phyloP scores from a whole-genome alignment of 2,113 vertebrate genomes.

The Toxotes chatareus region DNA sequence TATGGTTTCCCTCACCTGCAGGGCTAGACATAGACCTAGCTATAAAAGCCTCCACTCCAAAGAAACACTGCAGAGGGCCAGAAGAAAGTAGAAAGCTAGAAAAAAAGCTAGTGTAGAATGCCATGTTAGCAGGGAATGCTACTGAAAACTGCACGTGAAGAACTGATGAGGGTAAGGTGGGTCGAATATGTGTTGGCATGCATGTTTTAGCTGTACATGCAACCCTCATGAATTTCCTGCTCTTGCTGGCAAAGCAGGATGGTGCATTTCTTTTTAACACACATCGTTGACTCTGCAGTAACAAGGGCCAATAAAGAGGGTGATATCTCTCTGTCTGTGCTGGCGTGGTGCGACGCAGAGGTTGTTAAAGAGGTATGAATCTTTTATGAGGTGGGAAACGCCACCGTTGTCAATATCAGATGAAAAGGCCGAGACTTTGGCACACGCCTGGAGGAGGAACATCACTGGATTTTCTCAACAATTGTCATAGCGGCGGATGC shows the following conservation, averaged over 20 bases:
- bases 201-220: slow-evolving; percentile 21
- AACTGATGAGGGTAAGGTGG: slow-evolving; percentile 14
- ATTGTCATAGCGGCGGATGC: slow-evolving; percentile 11
- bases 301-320: slow-evolving; percentile 73
- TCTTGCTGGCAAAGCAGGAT: slow-evolving; percentile 48
- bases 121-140: not conserved
- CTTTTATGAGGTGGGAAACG: slow-evolving; percentile 78
- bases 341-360: slow-evolving; percentile 56
- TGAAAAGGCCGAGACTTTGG: slow-evolving; percentile 46
- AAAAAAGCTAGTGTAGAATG: not conserved
- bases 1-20: slow-evolving; percentile 41
- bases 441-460: not conserved
- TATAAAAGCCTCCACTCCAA: slow-evolving; percentile 26
- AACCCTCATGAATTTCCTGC: slow-evolving; percentile 21
- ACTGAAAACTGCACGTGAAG: not conserved
- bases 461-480: slow-evolving; percentile 36
- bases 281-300: slow-evolving; percentile 77
- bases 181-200: slow-evolving; percentile 10
- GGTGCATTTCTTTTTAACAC: slow-evolving; percentile 65
- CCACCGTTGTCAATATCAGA: slow-evolving; percentile 64
- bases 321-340: slow-evolving; percentile 63
- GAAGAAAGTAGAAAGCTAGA: slow-evolving; percentile 10
- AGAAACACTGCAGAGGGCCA: slow-evolving; percentile 40
- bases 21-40: slow-evolving; percentile 21
- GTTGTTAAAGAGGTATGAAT: slow-evolving; percentile 80